phyloP scores from a whole-genome alignment of 2,888 invertebrate species.

The Zygogramma bicolorata region DNA sequence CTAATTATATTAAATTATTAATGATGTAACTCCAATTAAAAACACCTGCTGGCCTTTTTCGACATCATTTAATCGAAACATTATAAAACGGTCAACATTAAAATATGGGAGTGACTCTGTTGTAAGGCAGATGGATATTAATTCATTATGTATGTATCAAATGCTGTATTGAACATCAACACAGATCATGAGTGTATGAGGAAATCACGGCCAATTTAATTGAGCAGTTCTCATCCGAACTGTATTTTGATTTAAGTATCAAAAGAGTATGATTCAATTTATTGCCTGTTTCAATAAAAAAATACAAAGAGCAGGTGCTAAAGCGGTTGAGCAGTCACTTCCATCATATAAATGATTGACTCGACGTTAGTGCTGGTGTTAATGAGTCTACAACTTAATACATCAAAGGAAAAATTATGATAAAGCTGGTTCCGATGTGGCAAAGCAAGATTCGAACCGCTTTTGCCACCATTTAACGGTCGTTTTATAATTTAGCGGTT shows the following conservation, averaged over 20 bases:
- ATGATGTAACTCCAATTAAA: constrained; percentile 36
- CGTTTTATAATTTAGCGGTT: background rate
- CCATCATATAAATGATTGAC: background rate
- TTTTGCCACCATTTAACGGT: background rate
- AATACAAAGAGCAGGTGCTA: background rate
- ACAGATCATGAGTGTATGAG: too few relatives aligned
- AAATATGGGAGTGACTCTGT: constrained; percentile 15
- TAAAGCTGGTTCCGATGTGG: background rate
- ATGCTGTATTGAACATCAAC: background rate
- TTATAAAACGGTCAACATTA: constrained; percentile 29
- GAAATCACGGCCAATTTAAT: too few relatives aligned
- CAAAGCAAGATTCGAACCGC: constrained; percentile 2
- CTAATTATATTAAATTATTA: constrained; percentile 32
- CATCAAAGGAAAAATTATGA: background rate
- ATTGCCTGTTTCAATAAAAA: too few relatives aligned
- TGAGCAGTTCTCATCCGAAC: too few relatives aligned
- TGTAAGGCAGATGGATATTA: background rate
- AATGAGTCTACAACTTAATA: background rate
- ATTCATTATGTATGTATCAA: background rate
- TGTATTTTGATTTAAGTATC: too few relatives aligned
- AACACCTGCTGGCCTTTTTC: constrained; percentile 36
- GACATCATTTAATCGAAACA: constrained; percentile 27
- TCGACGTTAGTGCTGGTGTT: background rate
- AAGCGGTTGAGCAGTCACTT: background rate
- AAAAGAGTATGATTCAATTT: too few relatives aligned